A percentile compares a stretch with the other conserved stretches of the same genome.
Conservation (phyloP, 2,888 invertebrate species). For the Chrysina gloriosa region DNA sequence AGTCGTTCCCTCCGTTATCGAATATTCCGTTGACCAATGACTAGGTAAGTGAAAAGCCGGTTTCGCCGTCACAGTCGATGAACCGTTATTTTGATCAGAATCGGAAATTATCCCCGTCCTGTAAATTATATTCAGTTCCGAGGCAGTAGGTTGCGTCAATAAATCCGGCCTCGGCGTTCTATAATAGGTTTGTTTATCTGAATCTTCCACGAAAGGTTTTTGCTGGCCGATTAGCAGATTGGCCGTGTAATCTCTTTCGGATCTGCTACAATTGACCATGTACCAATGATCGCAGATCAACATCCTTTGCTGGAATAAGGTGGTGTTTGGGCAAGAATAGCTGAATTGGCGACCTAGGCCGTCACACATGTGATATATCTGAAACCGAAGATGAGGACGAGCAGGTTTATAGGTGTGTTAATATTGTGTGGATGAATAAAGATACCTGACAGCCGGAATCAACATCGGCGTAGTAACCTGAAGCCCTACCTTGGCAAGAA, state of each 20-base stretch:
- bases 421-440: too few species aligned
- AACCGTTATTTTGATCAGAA: conserved; percentile 63
- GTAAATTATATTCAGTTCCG: conserved; percentile 57
- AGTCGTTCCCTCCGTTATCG: conserved; percentile 40
- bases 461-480: conserved; percentile 82
- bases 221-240: conserved; percentile 81
- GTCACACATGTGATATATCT: conserved; percentile 87
- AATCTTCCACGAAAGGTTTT: conserved; percentile 75
- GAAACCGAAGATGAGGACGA: conserved; percentile 49
- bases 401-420: not conserved
- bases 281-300: conserved; percentile 86
- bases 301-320: conserved; percentile 84
- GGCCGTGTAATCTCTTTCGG: conserved; percentile 75
- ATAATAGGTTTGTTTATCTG: conserved; percentile 72
- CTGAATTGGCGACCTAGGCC: conserved; percentile 81
- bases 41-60: conserved; percentile 68
- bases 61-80: conserved; percentile 61
- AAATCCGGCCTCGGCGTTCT: conserved; percentile 79
- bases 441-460: conserved; percentile 79
- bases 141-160: conserved; percentile 67
- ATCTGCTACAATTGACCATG: conserved; percentile 82
- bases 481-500: conserved; percentile 73
- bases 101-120: conserved; percentile 64
- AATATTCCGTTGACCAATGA: conserved; percentile 68
- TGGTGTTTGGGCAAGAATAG: conserved; percentile 82